Evolutionary conservation across 1,140 invertebrate genomes (phyloP).

Genomic region (Archivesica marissinica): DNA sequence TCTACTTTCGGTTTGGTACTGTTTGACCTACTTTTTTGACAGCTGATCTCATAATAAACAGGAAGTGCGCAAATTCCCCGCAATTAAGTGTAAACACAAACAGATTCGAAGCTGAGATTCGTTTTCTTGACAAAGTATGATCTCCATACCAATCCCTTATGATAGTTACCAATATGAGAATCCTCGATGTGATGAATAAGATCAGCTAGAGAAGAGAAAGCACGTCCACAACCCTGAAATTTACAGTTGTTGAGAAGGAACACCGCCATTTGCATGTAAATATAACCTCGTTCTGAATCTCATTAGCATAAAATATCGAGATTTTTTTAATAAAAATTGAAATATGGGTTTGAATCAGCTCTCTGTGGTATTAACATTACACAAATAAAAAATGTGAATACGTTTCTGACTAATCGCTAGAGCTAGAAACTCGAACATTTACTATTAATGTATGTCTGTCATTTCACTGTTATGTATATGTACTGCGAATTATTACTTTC

Average conservation of each 20-base stretch:
- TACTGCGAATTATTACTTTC: too few relatives aligned
- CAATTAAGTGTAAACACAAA: slow-evolving; percentile 57
- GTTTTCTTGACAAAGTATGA: background rate
- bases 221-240: slow-evolving; percentile 93
- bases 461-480: too few relatives aligned
- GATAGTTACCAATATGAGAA: slow-evolving; percentile 90
- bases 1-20: slow-evolving; percentile 47
- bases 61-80: slow-evolving; percentile 65
- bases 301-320: slow-evolving; percentile 65
- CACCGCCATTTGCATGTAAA: slow-evolving; percentile 88
- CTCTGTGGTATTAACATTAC: too few relatives aligned
- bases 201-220: slow-evolving; percentile 90
- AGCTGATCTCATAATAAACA: slow-evolving; percentile 54
- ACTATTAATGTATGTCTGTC: too few relatives aligned
- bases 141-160: background rate
- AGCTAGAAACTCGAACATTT: too few relatives aligned
- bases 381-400: too few relatives aligned
- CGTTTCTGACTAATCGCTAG: too few relatives aligned
- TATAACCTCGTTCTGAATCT: slow-evolving; percentile 55
- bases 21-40: slow-evolving; percentile 47
- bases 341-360: too few relatives aligned
- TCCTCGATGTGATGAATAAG: slow-evolving; percentile 94
- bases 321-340: too few relatives aligned
- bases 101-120: background rate
- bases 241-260: slow-evolving; percentile 94